Evolutionary conservation across 2,113 vertebrate species (phyloP).

Genomic region (Heterotilapia buettikoferi): DNA sequence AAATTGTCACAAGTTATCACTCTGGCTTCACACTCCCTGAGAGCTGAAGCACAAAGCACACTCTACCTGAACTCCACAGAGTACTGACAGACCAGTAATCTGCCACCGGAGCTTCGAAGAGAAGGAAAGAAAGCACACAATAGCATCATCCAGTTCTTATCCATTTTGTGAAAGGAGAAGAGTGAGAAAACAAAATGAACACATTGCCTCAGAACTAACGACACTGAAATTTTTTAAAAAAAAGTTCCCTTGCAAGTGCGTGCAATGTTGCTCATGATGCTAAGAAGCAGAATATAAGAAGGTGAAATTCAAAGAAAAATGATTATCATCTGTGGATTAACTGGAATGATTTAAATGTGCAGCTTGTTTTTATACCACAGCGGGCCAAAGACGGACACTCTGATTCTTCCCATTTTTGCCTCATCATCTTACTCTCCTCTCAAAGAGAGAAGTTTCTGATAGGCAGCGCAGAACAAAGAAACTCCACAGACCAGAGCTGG

Average conservation of each 20-base stretch:
- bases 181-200: constrained; percentile 39
- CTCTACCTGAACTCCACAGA: constrained; percentile 17
- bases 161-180: constrained; percentile 24
- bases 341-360: not conserved
- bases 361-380: not conserved
- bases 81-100: constrained; percentile 30
- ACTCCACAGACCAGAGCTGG: constrained; percentile 20
- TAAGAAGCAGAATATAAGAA: not conserved
- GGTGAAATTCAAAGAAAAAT: not conserved
- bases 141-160: constrained; percentile 42
- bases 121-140: constrained; percentile 26
- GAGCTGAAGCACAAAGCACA: constrained; percentile 13
- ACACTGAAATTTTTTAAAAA: not conserved
- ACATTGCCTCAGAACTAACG: not conserved
- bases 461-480: constrained; percentile 19
- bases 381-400: not conserved
- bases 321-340: not conserved
- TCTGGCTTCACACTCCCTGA: not conserved
- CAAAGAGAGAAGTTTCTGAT: constrained; percentile 2
- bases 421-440: not conserved
- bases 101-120: not conserved
- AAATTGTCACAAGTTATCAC: constrained; percentile 9
- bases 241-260: not conserved
- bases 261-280: not conserved
- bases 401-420: not conserved